Evolutionary conservation across 2,888 invertebrate genomes (phyloP).

Genomic region (Melipona beecheii): DNA sequence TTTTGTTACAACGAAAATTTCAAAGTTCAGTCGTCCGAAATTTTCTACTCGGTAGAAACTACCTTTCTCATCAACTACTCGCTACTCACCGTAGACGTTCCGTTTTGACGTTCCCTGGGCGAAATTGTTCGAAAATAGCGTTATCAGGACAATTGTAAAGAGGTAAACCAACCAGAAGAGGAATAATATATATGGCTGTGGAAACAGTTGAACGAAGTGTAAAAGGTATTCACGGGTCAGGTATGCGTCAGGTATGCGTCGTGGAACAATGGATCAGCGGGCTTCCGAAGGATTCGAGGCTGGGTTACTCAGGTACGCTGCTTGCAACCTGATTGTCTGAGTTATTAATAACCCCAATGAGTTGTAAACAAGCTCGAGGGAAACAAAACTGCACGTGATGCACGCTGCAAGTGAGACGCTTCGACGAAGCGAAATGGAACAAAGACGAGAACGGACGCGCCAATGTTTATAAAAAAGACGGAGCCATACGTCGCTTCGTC

Average conservation of each 20-base stretch:
- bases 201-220: slow-evolving; percentile 62
- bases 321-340: slow-evolving; percentile 71
- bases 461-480: slow-evolving; percentile 1
- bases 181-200: slow-evolving; percentile 59
- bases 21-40: too few relatives aligned
- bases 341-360: slow-evolving; percentile 67
- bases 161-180: slow-evolving; percentile 26
- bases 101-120: background rate
- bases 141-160: slow-evolving; percentile 13
- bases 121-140: slow-evolving; percentile 25
- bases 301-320: slow-evolving; percentile 65
- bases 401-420: slow-evolving; percentile 16
- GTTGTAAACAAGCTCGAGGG: slow-evolving; percentile 47
- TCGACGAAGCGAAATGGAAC: background rate
- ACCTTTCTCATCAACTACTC: too few relatives aligned
- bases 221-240: slow-evolving; percentile 67
- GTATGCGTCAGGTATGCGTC: slow-evolving; percentile 65
- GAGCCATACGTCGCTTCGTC: slow-evolving; percentile 3
- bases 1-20: too few relatives aligned
- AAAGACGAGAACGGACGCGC: background rate
- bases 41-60: too few relatives aligned
- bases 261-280: slow-evolving; percentile 59
- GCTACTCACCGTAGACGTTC: background rate
- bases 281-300: slow-evolving; percentile 43
- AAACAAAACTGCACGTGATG: slow-evolving; percentile 50